phyloP scores from a whole-genome alignment of 1,140 invertebrate species.

The Drosophila ohnishii region DNA sequence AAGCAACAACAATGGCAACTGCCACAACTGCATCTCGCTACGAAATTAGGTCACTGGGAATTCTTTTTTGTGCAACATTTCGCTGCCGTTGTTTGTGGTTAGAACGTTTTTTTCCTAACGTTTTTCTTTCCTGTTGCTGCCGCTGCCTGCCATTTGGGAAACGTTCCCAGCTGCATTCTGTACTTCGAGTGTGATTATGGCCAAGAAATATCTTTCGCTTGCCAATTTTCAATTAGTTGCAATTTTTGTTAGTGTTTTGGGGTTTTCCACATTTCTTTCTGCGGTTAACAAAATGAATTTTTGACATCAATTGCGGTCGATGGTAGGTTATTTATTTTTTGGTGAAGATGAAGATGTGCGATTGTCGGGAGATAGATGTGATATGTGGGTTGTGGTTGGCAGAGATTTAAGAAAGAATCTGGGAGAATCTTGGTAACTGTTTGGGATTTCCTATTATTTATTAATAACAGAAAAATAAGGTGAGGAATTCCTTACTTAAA shows the following conservation, averaged over 20 bases:
- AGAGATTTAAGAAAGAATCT: constrained; percentile 3
- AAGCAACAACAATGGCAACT: constrained; percentile 45
- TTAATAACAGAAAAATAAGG: neutral
- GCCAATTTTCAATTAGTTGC: constrained; percentile 52
- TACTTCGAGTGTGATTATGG: constrained; percentile 45
- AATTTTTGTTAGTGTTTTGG: constrained; percentile 30
- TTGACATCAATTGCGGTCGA: constrained; percentile 42
- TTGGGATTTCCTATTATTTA: neutral
- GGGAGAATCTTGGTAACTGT: neutral
- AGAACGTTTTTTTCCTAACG: constrained; percentile 57
- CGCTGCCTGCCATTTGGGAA: constrained; percentile 48
- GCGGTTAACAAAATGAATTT: constrained; percentile 49
- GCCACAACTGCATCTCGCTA: constrained; percentile 66
- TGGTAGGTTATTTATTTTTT: constrained; percentile 28
- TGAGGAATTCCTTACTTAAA: neutral
- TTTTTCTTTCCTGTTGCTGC: constrained; percentile 26
- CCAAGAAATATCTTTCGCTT: constrained; percentile 44
- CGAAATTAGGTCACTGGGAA: constrained; percentile 76
- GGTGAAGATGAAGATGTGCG: constrained; percentile 27
- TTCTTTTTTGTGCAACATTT: constrained; percentile 64
- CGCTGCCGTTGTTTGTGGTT: constrained; percentile 51
- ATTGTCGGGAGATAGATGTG: constrained; percentile 25
- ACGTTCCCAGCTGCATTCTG: constrained; percentile 45
- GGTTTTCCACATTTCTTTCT: constrained; percentile 15
- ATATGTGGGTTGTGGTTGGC: constrained; percentile 45